Evolutionary conservation across 2,888 invertebrate species (phyloP).

Genomic region (Dolichopus griseipennis): DNA sequence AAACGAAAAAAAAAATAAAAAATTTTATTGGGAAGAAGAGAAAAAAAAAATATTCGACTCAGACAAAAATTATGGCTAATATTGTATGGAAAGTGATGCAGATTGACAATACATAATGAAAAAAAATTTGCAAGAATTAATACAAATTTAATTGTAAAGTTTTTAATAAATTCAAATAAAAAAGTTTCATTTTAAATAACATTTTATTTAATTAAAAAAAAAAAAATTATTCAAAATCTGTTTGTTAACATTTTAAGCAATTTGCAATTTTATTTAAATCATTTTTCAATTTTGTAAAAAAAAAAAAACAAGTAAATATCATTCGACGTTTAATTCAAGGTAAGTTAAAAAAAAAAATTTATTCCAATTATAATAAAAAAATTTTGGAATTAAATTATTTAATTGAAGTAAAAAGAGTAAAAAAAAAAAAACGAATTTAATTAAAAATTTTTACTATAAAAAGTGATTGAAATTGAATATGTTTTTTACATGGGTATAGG

Average conservation of each 20-base stretch:
- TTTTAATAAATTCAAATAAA: background rate
- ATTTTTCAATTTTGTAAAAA: background rate
- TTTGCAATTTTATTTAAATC: background rate
- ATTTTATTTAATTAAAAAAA: background rate
- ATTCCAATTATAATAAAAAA: background rate
- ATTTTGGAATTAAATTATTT: background rate
- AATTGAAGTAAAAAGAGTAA: too few species aligned
- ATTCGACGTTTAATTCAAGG: background rate
- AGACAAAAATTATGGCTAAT: conserved; percentile 5
- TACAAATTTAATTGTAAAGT: background rate
- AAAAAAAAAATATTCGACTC: background rate
- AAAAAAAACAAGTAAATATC: background rate
- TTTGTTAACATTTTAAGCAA: background rate
- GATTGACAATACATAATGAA: background rate
- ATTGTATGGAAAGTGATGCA: background rate
- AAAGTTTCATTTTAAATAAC: background rate
- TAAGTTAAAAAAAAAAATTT: background rate
- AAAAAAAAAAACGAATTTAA: too few species aligned
- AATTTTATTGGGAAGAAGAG: background rate
- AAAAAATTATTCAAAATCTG: background rate
- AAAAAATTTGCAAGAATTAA: background rate
- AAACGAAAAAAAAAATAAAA: background rate
- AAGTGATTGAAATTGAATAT: background rate
- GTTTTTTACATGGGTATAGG: background rate
- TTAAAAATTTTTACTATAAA: background rate